Evolutionary conservation across 2,113 vertebrate genomes (phyloP).

Genomic region (Tachuris rubrigastra): DNA sequence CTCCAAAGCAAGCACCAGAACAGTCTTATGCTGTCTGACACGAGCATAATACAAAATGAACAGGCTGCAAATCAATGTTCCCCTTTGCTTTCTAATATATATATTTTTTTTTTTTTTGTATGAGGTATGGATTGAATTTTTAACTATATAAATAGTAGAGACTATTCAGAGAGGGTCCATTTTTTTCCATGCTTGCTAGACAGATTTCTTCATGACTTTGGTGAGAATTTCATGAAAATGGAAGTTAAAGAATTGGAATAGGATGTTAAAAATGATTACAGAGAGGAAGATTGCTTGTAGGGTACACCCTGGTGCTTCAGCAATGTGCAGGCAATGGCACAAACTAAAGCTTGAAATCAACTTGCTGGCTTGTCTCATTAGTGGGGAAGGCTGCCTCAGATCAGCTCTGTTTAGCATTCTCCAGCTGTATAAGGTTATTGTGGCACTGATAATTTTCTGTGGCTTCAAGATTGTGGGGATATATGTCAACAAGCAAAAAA

Average conservation of each 20-base stretch:
- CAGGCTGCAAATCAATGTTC: neutral
- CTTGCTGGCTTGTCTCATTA: neutral
- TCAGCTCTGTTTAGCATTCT: conserved; percentile 32
- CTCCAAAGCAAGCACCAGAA: conserved; percentile 11
- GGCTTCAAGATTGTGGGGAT: conserved; percentile 56
- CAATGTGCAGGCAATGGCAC: neutral
- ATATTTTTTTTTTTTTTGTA: neutral
- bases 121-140: neutral
- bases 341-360: neutral
- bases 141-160: neutral
- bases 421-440: conserved; percentile 21
- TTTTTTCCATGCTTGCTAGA: neutral
- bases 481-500: conserved; percentile 24
- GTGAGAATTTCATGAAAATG: neutral
- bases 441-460: conserved; percentile 52
- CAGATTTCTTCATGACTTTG: neutral
- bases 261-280: neutral
- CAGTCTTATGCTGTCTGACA: neutral
- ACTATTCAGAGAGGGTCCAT: neutral
- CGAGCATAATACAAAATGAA: neutral
- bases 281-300: neutral
- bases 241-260: neutral
- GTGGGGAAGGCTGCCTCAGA: conserved; percentile 23
- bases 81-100: neutral
- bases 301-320: neutral